These are phyloP conservation scores for Stenodera caucasica DNA, from an alignment of 2,888 invertebrate species.

Conservation along the genomic window DNA sequence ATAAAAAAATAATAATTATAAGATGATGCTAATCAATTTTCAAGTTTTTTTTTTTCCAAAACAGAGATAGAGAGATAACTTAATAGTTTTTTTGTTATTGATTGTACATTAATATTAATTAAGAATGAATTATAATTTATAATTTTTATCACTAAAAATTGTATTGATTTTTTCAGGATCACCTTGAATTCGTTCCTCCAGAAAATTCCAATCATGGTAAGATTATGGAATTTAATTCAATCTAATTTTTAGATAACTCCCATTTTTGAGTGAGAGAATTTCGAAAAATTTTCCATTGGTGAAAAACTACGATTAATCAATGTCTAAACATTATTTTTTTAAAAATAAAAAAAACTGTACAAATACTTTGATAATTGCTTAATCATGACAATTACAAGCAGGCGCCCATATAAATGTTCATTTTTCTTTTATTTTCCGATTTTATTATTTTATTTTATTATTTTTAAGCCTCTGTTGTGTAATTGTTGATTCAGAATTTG, in stretches of 20 bases:
- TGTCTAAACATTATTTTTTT: background rate
- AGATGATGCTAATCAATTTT: background rate
- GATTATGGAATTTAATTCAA: slow-evolving; percentile 4
- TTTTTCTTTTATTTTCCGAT: background rate
- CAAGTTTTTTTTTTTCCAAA: too few species aligned
- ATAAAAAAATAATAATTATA: background rate
- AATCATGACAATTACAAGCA: background rate
- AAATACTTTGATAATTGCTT: slow-evolving; percentile 5
- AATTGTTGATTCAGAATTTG: background rate
- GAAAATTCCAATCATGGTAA: slow-evolving; percentile 35
- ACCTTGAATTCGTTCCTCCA: slow-evolving; percentile 28
- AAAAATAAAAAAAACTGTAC: background rate
- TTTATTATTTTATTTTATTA: background rate
- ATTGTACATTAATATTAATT: too few species aligned
- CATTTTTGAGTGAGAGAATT: background rate
- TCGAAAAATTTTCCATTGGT: background rate
- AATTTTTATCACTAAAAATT: background rate
- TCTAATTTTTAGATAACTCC: background rate
- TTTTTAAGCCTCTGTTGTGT: background rate
- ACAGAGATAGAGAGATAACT: background rate
- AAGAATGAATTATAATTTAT: background rate
- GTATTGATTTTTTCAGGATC: slow-evolving; percentile 35
- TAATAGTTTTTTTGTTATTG: background rate
- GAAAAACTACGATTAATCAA: background rate
- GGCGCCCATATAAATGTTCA: background rate